Evolutionary conservation across 2,113 vertebrate genomes (phyloP).

Genomic region (Hippocampus mohnikei): DNA sequence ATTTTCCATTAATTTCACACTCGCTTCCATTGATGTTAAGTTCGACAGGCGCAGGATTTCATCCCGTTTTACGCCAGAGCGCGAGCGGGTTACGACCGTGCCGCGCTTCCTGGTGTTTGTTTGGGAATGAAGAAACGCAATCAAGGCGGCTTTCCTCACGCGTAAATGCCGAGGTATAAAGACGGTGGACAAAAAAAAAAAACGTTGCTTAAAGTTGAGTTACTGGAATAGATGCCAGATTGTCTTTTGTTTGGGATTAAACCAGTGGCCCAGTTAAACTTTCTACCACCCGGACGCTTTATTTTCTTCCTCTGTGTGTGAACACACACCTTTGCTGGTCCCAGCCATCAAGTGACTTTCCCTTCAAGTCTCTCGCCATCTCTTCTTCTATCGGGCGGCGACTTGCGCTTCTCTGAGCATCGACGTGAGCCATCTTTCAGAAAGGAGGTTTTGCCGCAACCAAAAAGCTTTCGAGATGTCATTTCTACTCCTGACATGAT

Average conservation of each 20-base stretch:
- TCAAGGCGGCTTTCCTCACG: conserved; percentile 35
- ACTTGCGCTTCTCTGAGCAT: too few relatives aligned
- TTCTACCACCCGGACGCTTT: not conserved
- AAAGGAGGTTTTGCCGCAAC: too few relatives aligned
- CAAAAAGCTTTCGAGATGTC: too few relatives aligned
- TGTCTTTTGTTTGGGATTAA: conserved; percentile 41
- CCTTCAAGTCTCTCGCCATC: too few relatives aligned
- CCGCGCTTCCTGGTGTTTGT: conserved; percentile 29
- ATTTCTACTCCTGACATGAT: too few relatives aligned
- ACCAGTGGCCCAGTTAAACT: conserved; percentile 15
- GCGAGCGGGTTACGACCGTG: conserved; percentile 64
- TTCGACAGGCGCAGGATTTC: conserved; percentile 74
- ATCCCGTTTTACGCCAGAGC: conserved; percentile 75
- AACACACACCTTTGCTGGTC: too few relatives aligned
- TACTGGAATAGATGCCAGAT: conserved; percentile 35
- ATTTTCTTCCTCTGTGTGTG: too few relatives aligned
- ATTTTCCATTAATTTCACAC: conserved; percentile 79
- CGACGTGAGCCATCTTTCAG: too few relatives aligned
- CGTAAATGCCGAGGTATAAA: conserved; percentile 38
- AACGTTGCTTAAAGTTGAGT: conserved; percentile 35
- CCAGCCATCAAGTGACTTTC: too few relatives aligned
- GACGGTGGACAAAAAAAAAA: conserved; percentile 28
- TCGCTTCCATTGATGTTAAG: conserved; percentile 77
- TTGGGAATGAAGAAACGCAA: conserved; percentile 81
- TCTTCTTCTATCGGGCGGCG: too few relatives aligned